Evolutionary conservation across 2,888 invertebrate species (phyloP), one percentile per base, ranked within the genome.

Genomic region (Anoncus sp.): DNA sequence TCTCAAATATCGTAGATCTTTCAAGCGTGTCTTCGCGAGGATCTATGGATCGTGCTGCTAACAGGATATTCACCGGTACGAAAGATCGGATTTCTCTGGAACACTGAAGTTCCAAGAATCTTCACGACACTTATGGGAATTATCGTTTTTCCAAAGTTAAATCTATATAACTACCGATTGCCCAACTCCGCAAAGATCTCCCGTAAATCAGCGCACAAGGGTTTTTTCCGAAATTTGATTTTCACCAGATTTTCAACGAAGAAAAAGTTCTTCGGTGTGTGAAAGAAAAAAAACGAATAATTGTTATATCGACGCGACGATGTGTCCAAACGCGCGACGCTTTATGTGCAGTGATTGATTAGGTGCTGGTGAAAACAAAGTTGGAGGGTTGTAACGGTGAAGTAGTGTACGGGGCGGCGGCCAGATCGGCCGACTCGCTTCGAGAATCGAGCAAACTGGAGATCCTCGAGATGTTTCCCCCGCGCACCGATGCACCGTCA

Each of bases 401-500:
- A 71, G 71, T 71, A 65, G 69, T 55, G 79, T 77, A 78, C 80
- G 78, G 80, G 82, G 75, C 79, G 76, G 72, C 74, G 79, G 81
- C 82, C 82, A 71, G 43, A 71, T 77, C 77, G 82, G 82, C 76
- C 82, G 77, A 77, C 77, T 82, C 81, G 77, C 75, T 71, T 69
- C 72, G 75, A 76, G 71, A 72, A 72, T 77, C 78, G 75, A 60
- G 69, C 85, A 91, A 90, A 80, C 90, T 91, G 90, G 90, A 91
- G 90, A 87, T 91, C 81, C 86, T 91, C 81, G 91, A 89, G 85
- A 90, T 91, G 90, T 91, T 91, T 82, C 90, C 91, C 72, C 91
- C 91, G 87, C 90, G 91, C 72, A 89, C 89, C 84, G 91, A 91
- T 82, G 90, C 90, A 87, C 87, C 90, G 73, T 89, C 87, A 81